phyloP scores from a whole-genome alignment of 2,888 invertebrate genomes.

The Cynaeus angustus region DNA sequence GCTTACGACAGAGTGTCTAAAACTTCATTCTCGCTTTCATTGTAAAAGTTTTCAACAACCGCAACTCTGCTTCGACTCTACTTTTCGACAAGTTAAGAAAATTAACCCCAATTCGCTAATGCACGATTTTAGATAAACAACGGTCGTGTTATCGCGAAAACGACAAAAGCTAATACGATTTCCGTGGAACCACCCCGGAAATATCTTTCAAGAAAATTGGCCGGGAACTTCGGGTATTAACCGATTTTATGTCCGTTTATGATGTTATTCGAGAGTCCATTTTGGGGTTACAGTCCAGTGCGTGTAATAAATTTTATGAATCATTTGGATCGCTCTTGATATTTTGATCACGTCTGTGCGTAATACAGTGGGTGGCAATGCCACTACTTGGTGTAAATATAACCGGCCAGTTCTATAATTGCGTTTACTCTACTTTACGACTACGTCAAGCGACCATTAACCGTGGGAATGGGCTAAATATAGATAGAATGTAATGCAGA shows the following conservation, averaged over 20 bases:
- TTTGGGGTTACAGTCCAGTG: neutral
- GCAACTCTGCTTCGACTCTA: neutral
- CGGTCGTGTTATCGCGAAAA: neutral
- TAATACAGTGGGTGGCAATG: slow-evolving; percentile 37
- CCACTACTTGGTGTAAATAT: slow-evolving; percentile 33
- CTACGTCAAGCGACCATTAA: slow-evolving; percentile 38
- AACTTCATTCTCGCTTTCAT: neutral
- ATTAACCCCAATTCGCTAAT: slow-evolving; percentile 2
- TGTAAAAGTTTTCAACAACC: slow-evolving; percentile 1
- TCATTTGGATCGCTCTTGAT: slow-evolving; percentile 38
- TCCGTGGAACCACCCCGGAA: neutral
- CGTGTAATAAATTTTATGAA: slow-evolving; percentile 37
- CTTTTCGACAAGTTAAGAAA: neutral
- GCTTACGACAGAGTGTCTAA: neutral
- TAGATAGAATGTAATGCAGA: slow-evolving; percentile 27
- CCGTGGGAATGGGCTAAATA: slow-evolving; percentile 44
- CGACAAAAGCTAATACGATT: neutral
- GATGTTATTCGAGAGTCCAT: neutral
- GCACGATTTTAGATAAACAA: slow-evolving; percentile 4
- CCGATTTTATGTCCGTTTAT: neutral
- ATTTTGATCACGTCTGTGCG: slow-evolving; percentile 42
- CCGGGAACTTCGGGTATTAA: neutral
- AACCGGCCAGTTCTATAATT: slow-evolving; percentile 39
- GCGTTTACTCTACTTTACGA: slow-evolving; percentile 22
- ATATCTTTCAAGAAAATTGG: slow-evolving; percentile 4